These are phyloP conservation scores for Lepetodrilus schrolli DNA, from an alignment of 2,888 invertebrate genomes.

Conservation along the genomic window DNA sequence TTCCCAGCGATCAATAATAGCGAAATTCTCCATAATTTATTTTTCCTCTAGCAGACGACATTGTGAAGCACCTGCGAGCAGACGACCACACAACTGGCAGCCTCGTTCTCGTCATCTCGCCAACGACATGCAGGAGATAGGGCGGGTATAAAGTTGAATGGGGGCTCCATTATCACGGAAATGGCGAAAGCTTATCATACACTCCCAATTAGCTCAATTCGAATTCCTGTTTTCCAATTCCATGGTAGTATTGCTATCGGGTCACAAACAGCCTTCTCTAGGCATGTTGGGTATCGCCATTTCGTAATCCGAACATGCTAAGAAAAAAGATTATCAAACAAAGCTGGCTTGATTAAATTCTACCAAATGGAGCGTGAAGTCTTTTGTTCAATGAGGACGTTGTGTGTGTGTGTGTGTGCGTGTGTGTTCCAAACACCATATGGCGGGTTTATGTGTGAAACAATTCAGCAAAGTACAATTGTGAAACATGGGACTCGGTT, in stretches of 20 bases:
- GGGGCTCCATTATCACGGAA: no score
- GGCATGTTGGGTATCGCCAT: no score
- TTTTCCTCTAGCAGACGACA: constrained; percentile 20
- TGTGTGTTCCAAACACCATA: background rate
- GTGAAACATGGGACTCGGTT: no score
- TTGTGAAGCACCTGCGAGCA: constrained; percentile 3
- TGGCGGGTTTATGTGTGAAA: background rate
- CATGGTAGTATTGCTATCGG: no score
- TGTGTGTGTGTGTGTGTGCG: background rate
- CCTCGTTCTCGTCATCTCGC: constrained; percentile 3
- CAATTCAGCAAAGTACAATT: no score
- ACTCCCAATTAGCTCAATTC: no score
- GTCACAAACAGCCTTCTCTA: no score
- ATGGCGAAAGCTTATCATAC: no score
- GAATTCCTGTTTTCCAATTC: no score
- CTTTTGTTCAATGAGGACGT: no score
- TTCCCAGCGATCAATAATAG: constrained; percentile 14
- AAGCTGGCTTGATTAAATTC: background rate
- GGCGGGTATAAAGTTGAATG: no score
- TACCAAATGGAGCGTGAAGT: background rate
- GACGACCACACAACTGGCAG: background rate
- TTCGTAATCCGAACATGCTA: no score
- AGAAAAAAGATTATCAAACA: background rate
- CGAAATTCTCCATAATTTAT: constrained; percentile 17
- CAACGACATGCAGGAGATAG: background rate